Conservation (phyloP, 2,797 vertebrate species). For the Ataeniobius toweri region DNA sequence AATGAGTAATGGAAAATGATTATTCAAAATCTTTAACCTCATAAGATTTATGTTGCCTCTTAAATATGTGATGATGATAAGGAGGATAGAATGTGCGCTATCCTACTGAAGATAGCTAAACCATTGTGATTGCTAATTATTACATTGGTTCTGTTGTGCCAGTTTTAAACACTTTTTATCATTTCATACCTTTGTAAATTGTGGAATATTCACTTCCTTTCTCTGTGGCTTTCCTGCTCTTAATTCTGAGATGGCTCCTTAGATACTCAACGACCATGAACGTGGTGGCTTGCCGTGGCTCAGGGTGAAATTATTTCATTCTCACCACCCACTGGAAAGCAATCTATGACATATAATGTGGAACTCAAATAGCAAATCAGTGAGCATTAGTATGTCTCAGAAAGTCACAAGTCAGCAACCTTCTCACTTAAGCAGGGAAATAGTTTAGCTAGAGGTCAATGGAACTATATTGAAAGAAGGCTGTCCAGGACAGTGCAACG, state of each 20-base stretch:
- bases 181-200: slow-evolving; percentile 24
- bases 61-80: slow-evolving; percentile 33
- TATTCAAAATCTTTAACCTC: neutral
- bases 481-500: slow-evolving; percentile 14
- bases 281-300: slow-evolving; percentile 55
- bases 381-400: slow-evolving; percentile 63
- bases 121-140: slow-evolving; percentile 28
- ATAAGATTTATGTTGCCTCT: slow-evolving; percentile 18
- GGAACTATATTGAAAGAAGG: slow-evolving; percentile 31
- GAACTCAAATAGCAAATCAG: slow-evolving; percentile 73
- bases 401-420: slow-evolving; percentile 69
- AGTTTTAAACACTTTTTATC: slow-evolving; percentile 4
- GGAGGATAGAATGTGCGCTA: slow-evolving; percentile 14
- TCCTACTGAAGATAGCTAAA: slow-evolving; percentile 6
- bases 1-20: neutral
- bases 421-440: slow-evolving; percentile 57
- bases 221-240: slow-evolving; percentile 34
- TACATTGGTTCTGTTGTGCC: slow-evolving; percentile 18
- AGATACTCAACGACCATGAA: slow-evolving; percentile 61
- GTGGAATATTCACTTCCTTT: slow-evolving; percentile 22
- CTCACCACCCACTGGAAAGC: slow-evolving; percentile 70
- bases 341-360: slow-evolving; percentile 71
- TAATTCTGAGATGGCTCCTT: slow-evolving; percentile 64
- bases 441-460: slow-evolving; percentile 63
- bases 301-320: slow-evolving; percentile 62